Evolutionary conservation across 2,113 vertebrate genomes (phyloP), one percentile per base, ranked within the genome.

Genomic region (Lanius ludovicianus): DNA sequence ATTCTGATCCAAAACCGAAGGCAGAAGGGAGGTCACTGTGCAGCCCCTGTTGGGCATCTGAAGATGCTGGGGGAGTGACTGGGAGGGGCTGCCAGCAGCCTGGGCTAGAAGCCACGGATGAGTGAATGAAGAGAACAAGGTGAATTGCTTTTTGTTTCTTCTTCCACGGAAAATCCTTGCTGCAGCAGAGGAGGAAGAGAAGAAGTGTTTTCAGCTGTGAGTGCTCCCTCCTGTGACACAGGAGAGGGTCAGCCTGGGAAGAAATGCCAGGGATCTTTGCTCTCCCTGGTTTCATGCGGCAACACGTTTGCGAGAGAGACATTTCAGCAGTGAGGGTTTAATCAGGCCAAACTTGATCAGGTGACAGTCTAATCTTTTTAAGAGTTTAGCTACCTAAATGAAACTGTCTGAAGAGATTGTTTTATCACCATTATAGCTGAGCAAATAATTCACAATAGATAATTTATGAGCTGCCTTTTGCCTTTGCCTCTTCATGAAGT

Each of bases 1-100:
- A 0, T 4, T 7, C 4, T 1, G 8, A 44, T n/a, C 31, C 20
- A 27, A 80, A 76, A 30, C 2, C 0, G 0, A 30, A 49, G 70
- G 65, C 18, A 57, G 30, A 22, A 82, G 24, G 27, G 13, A 37
- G 11, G 19, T 31, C 20, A 27, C 33, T 1, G 8, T 7, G 24
- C 52, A 76, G 22, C 6, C 31, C 19, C 44, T 5, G 2, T 1
- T 35, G 39, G 52, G 19, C 19, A 65, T 25, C 28, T 9, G 13
- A 57, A 49, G 11, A 52, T 46, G 22, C 10, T 14, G 47, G 28
- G 37, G 24, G 27, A 85, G 11, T 3, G 5, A 14, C 5, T 25
- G 35, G 63, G 44, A 39, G 5, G 21, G 23, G 12, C 59, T 16
- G 17, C 30, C 0, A 0, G 35, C 5, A 4, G 28, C 18, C 23